These are phyloP conservation scores for Catocala nupta DNA, from an alignment of 2,888 invertebrate species.

Conservation along the genomic window DNA sequence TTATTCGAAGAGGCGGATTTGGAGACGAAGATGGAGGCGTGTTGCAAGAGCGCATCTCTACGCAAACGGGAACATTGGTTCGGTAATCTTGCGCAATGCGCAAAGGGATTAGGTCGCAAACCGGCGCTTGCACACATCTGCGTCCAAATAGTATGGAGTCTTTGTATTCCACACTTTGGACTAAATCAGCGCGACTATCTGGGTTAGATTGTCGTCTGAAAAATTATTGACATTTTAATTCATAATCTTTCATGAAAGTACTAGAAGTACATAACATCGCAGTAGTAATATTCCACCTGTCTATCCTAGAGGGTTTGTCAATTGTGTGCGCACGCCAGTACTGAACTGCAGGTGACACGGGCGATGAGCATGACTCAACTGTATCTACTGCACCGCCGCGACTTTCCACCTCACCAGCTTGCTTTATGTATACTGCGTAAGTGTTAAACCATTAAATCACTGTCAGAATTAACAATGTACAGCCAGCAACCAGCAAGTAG, in stretches of 20 bases:
- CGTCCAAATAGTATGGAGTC: constrained; percentile 49
- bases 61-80: constrained; percentile 83
- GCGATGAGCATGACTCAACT: constrained; percentile 70
- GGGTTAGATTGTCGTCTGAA: constrained; percentile 70
- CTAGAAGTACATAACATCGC: no score
- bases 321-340: constrained; percentile 78
- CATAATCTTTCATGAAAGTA: neutral
- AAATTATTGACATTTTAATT: neutral
- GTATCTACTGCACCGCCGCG: constrained; percentile 82
- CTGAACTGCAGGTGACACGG: constrained; percentile 70
- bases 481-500: no score
- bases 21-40: constrained; percentile 54
- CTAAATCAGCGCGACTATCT: constrained; percentile 81
- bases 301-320: constrained; percentile 69
- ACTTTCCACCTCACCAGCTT: constrained; percentile 89
- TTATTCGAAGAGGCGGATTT: neutral
- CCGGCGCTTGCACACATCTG: constrained; percentile 62
- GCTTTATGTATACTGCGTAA: constrained; percentile 85
- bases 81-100: constrained; percentile 44
- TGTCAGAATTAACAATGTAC: no score
- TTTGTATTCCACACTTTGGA: constrained; percentile 82
- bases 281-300: constrained; percentile 62
- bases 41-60: constrained; percentile 83
- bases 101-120: constrained; percentile 77
- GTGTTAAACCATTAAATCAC: no score